Base-by-base conservation (phyloP, 2,113 vertebrate genomes). In the Machaerirhynchus nigripectus region DNA sequence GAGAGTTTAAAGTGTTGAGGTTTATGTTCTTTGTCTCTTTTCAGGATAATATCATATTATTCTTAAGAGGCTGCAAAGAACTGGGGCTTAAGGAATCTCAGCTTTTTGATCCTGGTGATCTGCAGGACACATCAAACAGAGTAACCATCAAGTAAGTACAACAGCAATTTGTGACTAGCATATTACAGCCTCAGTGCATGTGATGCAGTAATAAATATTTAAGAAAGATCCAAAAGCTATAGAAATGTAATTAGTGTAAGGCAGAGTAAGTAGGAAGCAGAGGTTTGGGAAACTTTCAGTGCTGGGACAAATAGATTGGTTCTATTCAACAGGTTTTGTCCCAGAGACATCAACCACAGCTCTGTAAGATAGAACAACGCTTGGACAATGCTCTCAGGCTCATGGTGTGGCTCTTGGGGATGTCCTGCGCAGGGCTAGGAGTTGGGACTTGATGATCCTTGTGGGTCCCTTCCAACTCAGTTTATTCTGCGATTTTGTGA, bases 71-170 rank as follows among this genome's bases (percentile, higher is more conserved):
- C 86, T 99, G 99, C 96, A 99, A 99, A 97, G 98, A 99, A 92
- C 96, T 99, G 24, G 99, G 99, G 60, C 98, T 99, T 95, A 99
- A 99, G 96, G 99, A 99, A 96, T 99, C 99, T 64, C 99, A 99
- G 96, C 98, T 99, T 94, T 99, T 99, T 97, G 99, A 99, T 95
- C 99, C 99, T 5, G 99, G 98, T 97, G 99, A 99, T 97, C 98
- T 99, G 39, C 99, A 99, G 96, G 99, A 99, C 95, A 97, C 98
- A 6, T 98, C 99, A 20, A 98, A 98, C 96, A 98, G 98, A 91
- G 98, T 97, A 91, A 95, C 98, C 18, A 52, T 98, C 98, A 99
- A 98, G 99, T 99, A 98, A 99, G 99, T 97, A 87, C n/a, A 93
- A 24, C 26, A 57, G 31, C 49, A 84, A 18, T 55, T 87, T 89